Conservation (phyloP, 2,888 invertebrate genomes). For the Phyto melanocephala region DNA sequence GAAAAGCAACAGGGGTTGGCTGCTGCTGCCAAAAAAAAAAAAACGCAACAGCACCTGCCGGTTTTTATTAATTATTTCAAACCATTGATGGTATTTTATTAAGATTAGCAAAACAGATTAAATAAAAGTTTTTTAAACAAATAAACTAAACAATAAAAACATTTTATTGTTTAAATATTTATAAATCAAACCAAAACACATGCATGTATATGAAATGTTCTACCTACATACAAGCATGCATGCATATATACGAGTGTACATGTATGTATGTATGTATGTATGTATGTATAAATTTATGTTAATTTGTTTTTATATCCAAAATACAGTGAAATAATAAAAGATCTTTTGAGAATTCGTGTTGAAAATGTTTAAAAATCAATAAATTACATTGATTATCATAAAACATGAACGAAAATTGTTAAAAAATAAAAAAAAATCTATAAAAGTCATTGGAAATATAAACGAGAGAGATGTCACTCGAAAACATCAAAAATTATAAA, state of each 20-base stretch:
- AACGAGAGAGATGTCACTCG: conserved; percentile 47
- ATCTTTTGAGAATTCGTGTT: conserved; percentile 44
- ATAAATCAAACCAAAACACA: conserved; percentile 8
- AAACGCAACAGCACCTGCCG: conserved; percentile 42
- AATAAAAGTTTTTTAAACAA: conserved; percentile 24
- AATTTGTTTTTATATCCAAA: too few species aligned
- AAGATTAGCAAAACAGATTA: conserved; percentile 34
- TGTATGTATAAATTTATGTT: too few species aligned
- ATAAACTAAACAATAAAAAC: conserved; percentile 20
- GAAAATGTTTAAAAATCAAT: conserved; percentile 61
- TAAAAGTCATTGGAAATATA: conserved; percentile 55
- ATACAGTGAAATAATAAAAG: too few species aligned
- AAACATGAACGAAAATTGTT: conserved; percentile 63
- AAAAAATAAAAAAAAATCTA: conserved; percentile 20
- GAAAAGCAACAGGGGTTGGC: neutral
- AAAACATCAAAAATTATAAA: conserved; percentile 52
- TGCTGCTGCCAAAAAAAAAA: neutral
- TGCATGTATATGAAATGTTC: neutral
- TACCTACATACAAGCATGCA: neutral
- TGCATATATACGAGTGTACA: too few species aligned
- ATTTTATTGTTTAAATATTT: conserved; percentile 48
- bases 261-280: too few species aligned
- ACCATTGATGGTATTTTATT: conserved; percentile 7
- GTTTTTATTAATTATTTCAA: conserved; percentile 3
- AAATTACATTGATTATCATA: conserved; percentile 64